Conservation (phyloP, 2,888 invertebrate genomes). For the Calameuta pallipes region DNA sequence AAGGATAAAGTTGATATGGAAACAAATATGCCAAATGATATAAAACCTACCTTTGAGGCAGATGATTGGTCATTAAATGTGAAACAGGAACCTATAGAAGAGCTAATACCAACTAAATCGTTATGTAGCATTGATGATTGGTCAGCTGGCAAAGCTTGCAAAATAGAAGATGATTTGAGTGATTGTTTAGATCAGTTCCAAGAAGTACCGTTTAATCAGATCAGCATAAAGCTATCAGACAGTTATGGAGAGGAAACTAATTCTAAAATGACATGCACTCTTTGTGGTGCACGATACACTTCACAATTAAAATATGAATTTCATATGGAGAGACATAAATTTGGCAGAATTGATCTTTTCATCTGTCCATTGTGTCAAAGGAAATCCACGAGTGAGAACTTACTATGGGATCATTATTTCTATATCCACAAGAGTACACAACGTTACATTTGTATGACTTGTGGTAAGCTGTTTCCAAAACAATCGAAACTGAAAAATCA, state of each 20-base stretch:
- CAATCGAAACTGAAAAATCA: slow-evolving; percentile 31
- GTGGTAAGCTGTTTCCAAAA: slow-evolving; percentile 32
- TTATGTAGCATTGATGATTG: background rate
- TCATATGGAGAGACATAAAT: slow-evolving; percentile 40
- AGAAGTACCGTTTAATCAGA: slow-evolving; percentile 3
- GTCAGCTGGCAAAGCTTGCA: background rate
- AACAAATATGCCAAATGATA: background rate
- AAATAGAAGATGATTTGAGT: slow-evolving; percentile 9
- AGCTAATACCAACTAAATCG: background rate
- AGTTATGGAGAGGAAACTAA: slow-evolving; percentile 21
- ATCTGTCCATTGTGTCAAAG: slow-evolving; percentile 36
- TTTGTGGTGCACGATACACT: slow-evolving; percentile 37
- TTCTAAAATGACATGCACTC: slow-evolving; percentile 30
- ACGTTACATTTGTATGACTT: slow-evolving; percentile 32
- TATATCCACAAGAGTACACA: slow-evolving; percentile 32
- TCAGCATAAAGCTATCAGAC: slow-evolving; percentile 19
- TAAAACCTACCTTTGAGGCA: background rate
- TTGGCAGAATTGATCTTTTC: slow-evolving; percentile 31
- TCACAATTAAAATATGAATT: slow-evolving; percentile 39
- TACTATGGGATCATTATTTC: slow-evolving; percentile 42
- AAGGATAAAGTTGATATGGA: background rate
- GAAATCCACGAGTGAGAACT: slow-evolving; percentile 35
- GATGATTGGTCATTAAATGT: background rate
- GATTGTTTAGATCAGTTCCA: slow-evolving; percentile 4
- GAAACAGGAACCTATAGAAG: background rate